A percentile compares a stretch with the other conserved stretches of the same genome.
These are phyloP conservation scores for Cercopithecus neglectus DNA, from an alignment of 2,797 vertebrate genomes.

Conservation along the genomic window DNA sequence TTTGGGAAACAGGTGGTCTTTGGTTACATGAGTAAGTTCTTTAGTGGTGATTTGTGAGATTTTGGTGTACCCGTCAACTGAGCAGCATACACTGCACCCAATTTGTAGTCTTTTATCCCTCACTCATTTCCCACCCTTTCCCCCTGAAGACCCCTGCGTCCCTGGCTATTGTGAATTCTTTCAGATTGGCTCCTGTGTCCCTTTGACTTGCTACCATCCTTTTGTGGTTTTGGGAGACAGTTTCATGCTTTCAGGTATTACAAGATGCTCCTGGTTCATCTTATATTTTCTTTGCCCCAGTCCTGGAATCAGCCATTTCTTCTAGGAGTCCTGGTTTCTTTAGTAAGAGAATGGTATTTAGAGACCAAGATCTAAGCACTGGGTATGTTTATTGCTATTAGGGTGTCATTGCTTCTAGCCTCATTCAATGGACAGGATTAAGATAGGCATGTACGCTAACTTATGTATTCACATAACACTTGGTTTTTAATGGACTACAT, in stretches of 20 bases:
- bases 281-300: background rate
- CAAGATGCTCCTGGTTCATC: background rate
- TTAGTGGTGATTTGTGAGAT: no score
- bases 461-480: background rate
- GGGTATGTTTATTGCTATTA: background rate
- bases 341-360: background rate
- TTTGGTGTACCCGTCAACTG: no score
- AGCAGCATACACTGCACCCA: no score
- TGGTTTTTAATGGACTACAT: background rate
- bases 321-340: background rate
- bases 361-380: background rate
- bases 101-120: no score
- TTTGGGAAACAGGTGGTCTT: no score
- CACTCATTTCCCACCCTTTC: no score
- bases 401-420: background rate
- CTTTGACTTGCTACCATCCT: background rate
- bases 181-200: background rate
- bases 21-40: no score
- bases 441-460: background rate
- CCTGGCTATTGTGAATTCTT: background rate
- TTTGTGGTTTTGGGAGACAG: background rate
- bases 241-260: background rate
- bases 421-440: background rate
- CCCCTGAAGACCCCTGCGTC: no score
- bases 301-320: background rate